These are phyloP conservation scores for Aelia acuminata DNA, from an alignment of 2,888 invertebrate genomes.

Conservation along the genomic window DNA sequence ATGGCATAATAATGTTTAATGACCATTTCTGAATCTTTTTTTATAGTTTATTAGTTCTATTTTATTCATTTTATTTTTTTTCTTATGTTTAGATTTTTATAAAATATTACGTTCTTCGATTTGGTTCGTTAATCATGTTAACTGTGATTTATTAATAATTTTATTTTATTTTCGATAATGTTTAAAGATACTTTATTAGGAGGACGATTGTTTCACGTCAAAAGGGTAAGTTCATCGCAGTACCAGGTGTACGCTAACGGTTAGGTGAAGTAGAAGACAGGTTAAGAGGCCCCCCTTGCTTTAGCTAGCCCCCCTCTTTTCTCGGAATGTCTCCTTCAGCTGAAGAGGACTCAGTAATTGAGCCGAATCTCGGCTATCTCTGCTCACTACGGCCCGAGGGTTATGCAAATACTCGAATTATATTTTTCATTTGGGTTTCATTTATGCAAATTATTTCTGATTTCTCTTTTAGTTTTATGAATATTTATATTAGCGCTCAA, in stretches of 20 bases:
- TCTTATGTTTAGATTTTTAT: too few species aligned
- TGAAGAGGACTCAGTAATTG: neutral
- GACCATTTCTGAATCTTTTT: too few species aligned
- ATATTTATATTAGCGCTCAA: constrained; percentile 33
- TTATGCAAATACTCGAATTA: constrained; percentile 46
- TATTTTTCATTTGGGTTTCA: constrained; percentile 36
- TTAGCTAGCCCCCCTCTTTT: neutral
- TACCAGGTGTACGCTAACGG: neutral
- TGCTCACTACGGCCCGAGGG: neutral
- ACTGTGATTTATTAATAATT: too few species aligned
- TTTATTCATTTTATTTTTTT: too few species aligned
- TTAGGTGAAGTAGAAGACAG: neutral
- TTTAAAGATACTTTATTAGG: too few species aligned
- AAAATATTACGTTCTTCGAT: too few species aligned
- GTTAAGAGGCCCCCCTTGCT: neutral
- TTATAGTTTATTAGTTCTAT: too few species aligned
- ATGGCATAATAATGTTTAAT: too few species aligned
- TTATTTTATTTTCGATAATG: too few species aligned
- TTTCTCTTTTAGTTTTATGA: constrained; percentile 44
- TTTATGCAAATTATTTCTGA: constrained; percentile 44
- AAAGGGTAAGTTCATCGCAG: neutral
- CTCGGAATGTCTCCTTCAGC: neutral
- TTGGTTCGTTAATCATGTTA: too few species aligned
- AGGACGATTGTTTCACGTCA: neutral
- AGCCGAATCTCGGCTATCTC: neutral